Percentiles rank a stretch among this genome's conserved stretches.
These are phyloP conservation scores for Phortica variegata DNA, from an alignment of 1,140 invertebrate species.

Conservation along the genomic window DNA sequence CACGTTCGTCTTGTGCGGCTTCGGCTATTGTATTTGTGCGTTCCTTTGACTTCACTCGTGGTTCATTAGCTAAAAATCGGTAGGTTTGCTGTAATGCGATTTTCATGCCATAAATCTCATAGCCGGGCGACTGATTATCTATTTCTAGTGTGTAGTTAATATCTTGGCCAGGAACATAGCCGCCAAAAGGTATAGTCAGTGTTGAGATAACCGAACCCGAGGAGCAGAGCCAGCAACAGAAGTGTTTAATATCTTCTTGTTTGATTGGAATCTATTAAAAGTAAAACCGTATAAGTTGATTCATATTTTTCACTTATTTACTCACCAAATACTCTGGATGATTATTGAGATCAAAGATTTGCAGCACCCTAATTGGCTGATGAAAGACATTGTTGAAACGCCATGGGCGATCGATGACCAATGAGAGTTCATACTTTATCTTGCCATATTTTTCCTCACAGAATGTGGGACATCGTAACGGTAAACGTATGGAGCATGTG, in stretches of 20 bases:
- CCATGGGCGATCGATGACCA: slow-evolving; percentile 69
- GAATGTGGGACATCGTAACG: slow-evolving; percentile 65
- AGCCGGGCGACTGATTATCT: slow-evolving; percentile 35
- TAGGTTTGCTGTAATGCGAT: slow-evolving; percentile 22
- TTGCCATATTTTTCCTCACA: slow-evolving; percentile 71
- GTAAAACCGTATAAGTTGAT: background rate
- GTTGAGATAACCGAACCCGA: slow-evolving; percentile 33
- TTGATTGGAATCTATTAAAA: slow-evolving; percentile 27
- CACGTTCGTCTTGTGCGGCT: slow-evolving; percentile 16
- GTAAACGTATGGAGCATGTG: slow-evolving; percentile 55
- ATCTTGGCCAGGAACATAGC: slow-evolving; percentile 41
- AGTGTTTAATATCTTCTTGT: slow-evolving; percentile 31
- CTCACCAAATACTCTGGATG: slow-evolving; percentile 48
- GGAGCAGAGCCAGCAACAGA: slow-evolving; percentile 47
- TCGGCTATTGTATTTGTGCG: slow-evolving; percentile 15
- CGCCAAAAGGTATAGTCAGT: slow-evolving; percentile 41
- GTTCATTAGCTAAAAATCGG: slow-evolving; percentile 25
- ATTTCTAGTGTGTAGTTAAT: slow-evolving; percentile 32
- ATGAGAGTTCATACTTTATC: slow-evolving; percentile 69
- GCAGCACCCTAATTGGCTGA: slow-evolving; percentile 70
- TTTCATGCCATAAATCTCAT: slow-evolving; percentile 28
- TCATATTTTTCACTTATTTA: background rate
- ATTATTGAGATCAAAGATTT: slow-evolving; percentile 71
- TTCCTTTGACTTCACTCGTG: slow-evolving; percentile 15
- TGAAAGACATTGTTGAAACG: slow-evolving; percentile 72